Evolutionary conservation across 2,113 vertebrate species (phyloP).

Genomic region (Callorhinus ursinus): DNA sequence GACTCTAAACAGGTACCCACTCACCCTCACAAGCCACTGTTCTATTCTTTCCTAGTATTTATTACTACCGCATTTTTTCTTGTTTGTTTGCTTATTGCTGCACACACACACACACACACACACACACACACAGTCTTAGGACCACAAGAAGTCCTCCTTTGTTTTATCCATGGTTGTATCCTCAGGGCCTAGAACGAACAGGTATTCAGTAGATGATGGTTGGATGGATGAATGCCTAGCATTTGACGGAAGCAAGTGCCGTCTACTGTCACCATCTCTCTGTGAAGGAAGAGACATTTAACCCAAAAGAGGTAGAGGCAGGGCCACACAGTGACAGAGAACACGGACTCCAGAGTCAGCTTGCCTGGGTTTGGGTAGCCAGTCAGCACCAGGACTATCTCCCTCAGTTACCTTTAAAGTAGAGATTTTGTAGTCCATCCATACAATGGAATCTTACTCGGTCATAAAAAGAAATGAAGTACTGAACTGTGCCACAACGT

Average conservation of each 20-base stretch:
- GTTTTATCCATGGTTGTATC: not conserved
- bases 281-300: not conserved
- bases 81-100: not conserved
- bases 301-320: not conserved
- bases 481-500: accelerated
- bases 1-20: not conserved
- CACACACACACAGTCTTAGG: not conserved
- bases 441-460: not conserved
- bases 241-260: not conserved
- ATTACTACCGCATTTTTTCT: not conserved
- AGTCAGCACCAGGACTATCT: not conserved
- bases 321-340: not conserved
- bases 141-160: not conserved
- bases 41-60: not conserved
- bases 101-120: no score
- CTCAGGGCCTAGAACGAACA: not conserved
- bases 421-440: no score
- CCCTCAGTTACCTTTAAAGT: not conserved
- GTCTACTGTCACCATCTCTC: not conserved
- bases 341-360: not conserved
- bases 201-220: not conserved
- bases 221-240: not conserved
- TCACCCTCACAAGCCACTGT: no score
- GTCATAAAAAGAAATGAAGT: not conserved
- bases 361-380: not conserved